A percentile compares a stretch with the other conserved stretches of the same genome.
Evolutionary conservation across 1,140 invertebrate species (phyloP).

Genomic region (Drosophila mayri): DNA sequence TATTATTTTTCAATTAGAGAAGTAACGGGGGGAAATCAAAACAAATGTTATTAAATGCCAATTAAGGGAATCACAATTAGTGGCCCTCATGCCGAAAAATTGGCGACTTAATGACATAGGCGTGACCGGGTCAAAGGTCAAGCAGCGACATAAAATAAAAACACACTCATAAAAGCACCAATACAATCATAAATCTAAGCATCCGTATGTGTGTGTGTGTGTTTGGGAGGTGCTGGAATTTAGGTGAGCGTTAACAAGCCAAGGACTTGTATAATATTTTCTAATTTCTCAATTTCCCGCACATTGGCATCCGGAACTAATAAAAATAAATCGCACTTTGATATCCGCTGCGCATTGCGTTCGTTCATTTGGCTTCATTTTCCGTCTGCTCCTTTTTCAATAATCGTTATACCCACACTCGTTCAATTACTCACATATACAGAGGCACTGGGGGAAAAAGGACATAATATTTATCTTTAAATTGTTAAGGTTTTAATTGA

Average conservation of each 20-base stretch:
- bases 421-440: background rate
- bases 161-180: slow-evolving; percentile 61
- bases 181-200: slow-evolving; percentile 57
- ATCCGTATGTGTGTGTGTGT: background rate
- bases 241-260: slow-evolving; percentile 75
- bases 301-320: slow-evolving; percentile 83
- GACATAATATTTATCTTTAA: background rate
- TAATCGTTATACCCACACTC: slow-evolving; percentile 50
- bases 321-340: slow-evolving; percentile 84
- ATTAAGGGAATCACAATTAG: slow-evolving; percentile 38
- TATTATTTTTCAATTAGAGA: slow-evolving; percentile 53
- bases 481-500: background rate
- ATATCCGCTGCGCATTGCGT: slow-evolving; percentile 72
- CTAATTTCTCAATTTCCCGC: slow-evolving; percentile 83
- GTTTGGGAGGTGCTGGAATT: slow-evolving; percentile 17
- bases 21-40: slow-evolving; percentile 6
- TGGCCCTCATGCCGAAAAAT: slow-evolving; percentile 11
- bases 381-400: slow-evolving; percentile 36
- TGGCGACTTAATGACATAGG: slow-evolving; percentile 12
- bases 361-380: slow-evolving; percentile 60
- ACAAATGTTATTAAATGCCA: slow-evolving; percentile 23
- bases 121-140: slow-evolving; percentile 16
- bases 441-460: background rate
- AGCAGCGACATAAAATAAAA: slow-evolving; percentile 47
- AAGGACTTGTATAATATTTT: slow-evolving; percentile 81